Conservation (phyloP, 2,113 vertebrate species). For the Odontophorus gujanensis region DNA sequence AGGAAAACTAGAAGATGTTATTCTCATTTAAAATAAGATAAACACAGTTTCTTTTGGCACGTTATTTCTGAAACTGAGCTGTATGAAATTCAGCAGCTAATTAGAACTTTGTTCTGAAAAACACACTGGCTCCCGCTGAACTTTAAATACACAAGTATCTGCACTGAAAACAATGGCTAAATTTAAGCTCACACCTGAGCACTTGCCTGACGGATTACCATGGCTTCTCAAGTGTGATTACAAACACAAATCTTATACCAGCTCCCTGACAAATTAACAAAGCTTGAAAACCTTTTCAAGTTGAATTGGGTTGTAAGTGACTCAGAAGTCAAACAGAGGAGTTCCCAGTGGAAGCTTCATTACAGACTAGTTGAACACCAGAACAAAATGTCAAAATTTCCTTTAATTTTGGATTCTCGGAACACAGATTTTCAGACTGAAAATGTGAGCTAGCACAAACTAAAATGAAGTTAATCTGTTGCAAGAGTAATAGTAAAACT, state of each 20-base stretch:
- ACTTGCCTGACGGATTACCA: neutral
- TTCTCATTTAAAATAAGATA: neutral
- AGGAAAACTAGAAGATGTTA: neutral
- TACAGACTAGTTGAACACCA: neutral
- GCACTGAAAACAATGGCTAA: neutral
- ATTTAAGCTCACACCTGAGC: neutral
- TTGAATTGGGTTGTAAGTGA: neutral
- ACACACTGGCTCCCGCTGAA: neutral
- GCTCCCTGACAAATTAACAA: neutral
- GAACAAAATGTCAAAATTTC: neutral
- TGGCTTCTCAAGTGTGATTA: neutral
- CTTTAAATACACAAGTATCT: neutral
- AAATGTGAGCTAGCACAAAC: neutral
- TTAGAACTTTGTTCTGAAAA: neutral
- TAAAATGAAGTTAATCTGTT: neutral
- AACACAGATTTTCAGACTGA: neutral
- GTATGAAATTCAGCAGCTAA: neutral
- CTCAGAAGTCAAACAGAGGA: neutral
- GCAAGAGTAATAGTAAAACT: neutral
- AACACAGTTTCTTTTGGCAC: neutral
- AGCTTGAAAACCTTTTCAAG: neutral
- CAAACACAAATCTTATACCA: neutral
- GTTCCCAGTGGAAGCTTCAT: neutral
- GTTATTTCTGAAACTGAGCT: neutral
- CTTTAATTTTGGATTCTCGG: neutral